Base-by-base conservation (phyloP, 2,888 invertebrate species). In the Schrankia costaestrigalis region DNA sequence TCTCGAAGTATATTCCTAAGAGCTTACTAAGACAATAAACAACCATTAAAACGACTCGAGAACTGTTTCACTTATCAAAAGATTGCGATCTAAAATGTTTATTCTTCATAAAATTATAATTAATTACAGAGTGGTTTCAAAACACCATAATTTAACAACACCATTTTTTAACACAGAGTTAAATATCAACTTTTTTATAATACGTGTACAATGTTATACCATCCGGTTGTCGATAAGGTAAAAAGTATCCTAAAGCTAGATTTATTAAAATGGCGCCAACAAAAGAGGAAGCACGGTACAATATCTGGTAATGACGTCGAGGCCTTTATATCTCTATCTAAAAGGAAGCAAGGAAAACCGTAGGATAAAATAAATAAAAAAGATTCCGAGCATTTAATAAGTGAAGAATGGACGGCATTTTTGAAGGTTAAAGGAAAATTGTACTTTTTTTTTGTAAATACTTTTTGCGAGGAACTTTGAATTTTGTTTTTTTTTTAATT, bases 241-340 rank as follows among this genome's bases (percentile, higher is more conserved):
- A n/a, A 31, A 9, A 23, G 31, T 27, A 18, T 28, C 19, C 12
- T 11, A 22, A 35, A 30, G 21, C 18, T 10, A 11, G 29, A 9
- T 30, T 33, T 40, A 40, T 41, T 46, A 31, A 36, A 31, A 40
- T 40, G 27, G 32, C 15, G 30, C 18, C n/a, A 10, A 19, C 28
- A 35, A 32, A n/a, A 35, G 17, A 41, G 49, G 43, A 43, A 41
- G 39, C 30, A 24, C 24, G 15, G 33, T 26, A 40, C 27, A 37
- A 33, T 37, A 26, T 33, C 35, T 41, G 34, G 25, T 37, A 35
- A 40, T 42, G 42, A 40, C 34, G 25, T 22, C 24, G 25, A 14
- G 39, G 19, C 39, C 43, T 41, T 46, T 31, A 39, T 41, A 31
- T 37, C 23, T 18, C 21, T 32, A n/a, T n/a, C 22, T 21, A 18